These are phyloP conservation scores for Lepidurus apus DNA, from an alignment of 1,140 invertebrate genomes.

Conservation along the genomic window DNA sequence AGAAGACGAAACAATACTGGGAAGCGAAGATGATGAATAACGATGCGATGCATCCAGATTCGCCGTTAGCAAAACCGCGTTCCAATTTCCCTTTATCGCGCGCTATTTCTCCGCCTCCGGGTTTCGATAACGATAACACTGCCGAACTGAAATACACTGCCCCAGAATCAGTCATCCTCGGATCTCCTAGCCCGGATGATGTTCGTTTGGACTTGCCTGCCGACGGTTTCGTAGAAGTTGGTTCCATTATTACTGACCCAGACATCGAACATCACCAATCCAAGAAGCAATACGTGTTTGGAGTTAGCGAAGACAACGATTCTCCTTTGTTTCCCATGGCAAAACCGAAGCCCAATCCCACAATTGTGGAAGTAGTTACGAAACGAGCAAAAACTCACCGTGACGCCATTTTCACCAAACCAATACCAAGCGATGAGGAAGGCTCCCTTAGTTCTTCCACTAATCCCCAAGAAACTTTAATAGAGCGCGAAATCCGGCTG, in stretches of 20 bases:
- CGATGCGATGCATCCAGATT: not conserved
- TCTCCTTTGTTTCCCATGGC: not conserved
- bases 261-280: not conserved
- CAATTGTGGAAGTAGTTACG: constrained; percentile 18
- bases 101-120: constrained; percentile 33
- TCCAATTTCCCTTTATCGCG: constrained; percentile 21
- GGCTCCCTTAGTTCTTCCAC: not conserved
- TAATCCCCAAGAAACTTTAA: constrained; percentile 42
- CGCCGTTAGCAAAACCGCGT: constrained; percentile 18
- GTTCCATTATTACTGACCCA: not conserved
- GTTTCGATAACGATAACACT: constrained; percentile 32
- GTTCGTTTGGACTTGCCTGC: constrained; percentile 7
- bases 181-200: not conserved
- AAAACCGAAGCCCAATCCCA: constrained; percentile 19
- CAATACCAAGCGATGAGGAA: constrained; percentile 4
- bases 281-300: constrained; percentile 19
- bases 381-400: not conserved
- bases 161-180: not conserved
- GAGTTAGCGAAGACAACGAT: not conserved
- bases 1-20: constrained; percentile 35
- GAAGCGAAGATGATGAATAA: constrained; percentile 32
- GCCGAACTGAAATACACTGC: not conserved
- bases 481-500: constrained; percentile 46
- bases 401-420: constrained; percentile 3
- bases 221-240: constrained; percentile 26